Evolutionary conservation across 2,888 invertebrate species (phyloP), one percentile per base, ranked within the genome.

Genomic region (Drosophila monieri): DNA sequence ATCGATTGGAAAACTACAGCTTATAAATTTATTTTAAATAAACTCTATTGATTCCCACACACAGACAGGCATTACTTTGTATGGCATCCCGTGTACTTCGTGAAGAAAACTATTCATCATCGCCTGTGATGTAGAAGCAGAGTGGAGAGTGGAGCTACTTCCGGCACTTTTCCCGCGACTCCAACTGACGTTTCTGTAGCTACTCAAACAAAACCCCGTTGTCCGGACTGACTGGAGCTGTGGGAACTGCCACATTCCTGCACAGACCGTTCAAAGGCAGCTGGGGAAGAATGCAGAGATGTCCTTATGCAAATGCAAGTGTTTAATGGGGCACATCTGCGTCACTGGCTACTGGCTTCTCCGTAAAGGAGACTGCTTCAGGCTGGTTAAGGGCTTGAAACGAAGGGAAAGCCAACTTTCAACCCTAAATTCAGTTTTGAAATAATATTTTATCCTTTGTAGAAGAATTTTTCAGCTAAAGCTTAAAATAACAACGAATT

Each of bases 191-290:
- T 83, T 88, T 41, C 77, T 65, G 71, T 67, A 70, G 69, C 86
- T 71, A 3, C 9, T 27, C 3, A 9, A 27, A 85, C 79, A 88
- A 88, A 88, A 79, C 83, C 75, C 80, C 77, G 46, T 75, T 79
- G 69, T 56, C 32, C 35, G 39, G 35, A 53, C 43, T 48, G 37
- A 30, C 27, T 46, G 18, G 25, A 27, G 41, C 70, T 54, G 87
- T 81, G 80, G 80, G 68, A 81, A 85, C 87, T 80, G 78, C 68
- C 72, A 72, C 88, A 85, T 80, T 87, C 81, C 85, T 80, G 81
- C 72, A 58, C 58, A 73, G 83, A 66, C 73, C 85, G 80, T 81
- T 81, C 76, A 80, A 80, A 80, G 77, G 72, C 59, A 64, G 9
- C 39, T 18, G 47, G 41, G 27, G 21, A 39, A 35, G 44, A 49